Evolutionary conservation across 2,888 invertebrate species (phyloP), one percentile per base, ranked within the genome.

Genomic region (Phalera bucephala): DNA sequence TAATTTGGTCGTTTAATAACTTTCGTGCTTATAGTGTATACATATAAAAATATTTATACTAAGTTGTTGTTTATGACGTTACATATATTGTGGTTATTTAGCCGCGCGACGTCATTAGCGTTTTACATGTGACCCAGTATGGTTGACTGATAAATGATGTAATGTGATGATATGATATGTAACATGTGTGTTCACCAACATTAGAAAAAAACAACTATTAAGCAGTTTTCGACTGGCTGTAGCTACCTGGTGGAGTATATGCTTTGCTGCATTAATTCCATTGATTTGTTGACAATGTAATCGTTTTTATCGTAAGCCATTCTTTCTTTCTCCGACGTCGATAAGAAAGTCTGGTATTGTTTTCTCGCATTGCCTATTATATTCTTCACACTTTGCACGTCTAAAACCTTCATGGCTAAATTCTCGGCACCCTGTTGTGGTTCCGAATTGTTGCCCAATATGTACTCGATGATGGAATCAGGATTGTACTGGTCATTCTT

Each of bases 201-300:
- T n/a, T n/a, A n/a, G n/a, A n/a, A n/a, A n/a, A n/a, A n/a, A n/a
- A n/a, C n/a, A n/a, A n/a, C n/a, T n/a, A n/a, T n/a, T n/a, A n/a
- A n/a, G n/a, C n/a, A n/a, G n/a, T n/a, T n/a, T n/a, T n/a, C n/a
- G n/a, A n/a, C n/a, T n/a, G n/a, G n/a, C n/a, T n/a, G n/a, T n/a
- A n/a, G n/a, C n/a, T 45, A 58, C 32, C 64, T 52, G 0, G 66
- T 61, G 0, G 46, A 31, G 28, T 70, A 78, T 1, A 78, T 43
- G 0, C 64, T 61, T 14, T 74, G 72, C 7, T 45, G 33, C 64
- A 77, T 74, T 6, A 67, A 30, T 1, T 62, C 44, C 0, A 62
- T 1, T 0, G 56, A n/a, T 33, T 41, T 54, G 0, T 37, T 31
- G 0, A 45, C 5, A 1, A 53, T 17, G 13, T 32, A 36, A 0